phyloP scores from a whole-genome alignment of 2,888 invertebrate species.

The Drosophila peninsularis region DNA sequence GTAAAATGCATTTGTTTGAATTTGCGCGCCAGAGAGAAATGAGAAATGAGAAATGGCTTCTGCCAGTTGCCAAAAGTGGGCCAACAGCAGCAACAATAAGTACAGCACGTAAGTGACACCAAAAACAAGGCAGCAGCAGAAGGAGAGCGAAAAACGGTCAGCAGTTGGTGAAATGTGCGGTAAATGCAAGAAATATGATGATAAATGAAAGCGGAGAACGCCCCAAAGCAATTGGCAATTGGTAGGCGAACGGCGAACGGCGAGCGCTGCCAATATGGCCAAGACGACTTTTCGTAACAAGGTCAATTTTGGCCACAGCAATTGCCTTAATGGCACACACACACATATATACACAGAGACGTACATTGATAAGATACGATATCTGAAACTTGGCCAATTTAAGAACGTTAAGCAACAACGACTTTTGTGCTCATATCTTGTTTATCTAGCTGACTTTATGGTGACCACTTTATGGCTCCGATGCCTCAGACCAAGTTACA shows the following conservation, averaged over 20 bases:
- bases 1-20: constrained; percentile 76
- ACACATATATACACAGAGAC: constrained; percentile 15
- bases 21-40: constrained; percentile 59
- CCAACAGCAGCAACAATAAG: constrained; percentile 30
- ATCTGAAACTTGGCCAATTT: constrained; percentile 25
- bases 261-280: constrained; percentile 29
- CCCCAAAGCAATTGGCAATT: constrained; percentile 24
- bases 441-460: constrained; percentile 40
- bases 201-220: constrained; percentile 64
- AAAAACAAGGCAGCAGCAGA: constrained; percentile 19
- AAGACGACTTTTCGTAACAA: constrained; percentile 40
- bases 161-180: constrained; percentile 68
- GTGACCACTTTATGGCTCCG: constrained; percentile 1
- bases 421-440: constrained; percentile 34
- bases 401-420: constrained; percentile 29
- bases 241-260: constrained; percentile 14
- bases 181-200: constrained; percentile 72
- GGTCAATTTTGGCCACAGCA: constrained; percentile 44
- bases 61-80: constrained; percentile 65
- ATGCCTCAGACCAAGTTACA: constrained; percentile 13
- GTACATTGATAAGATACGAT: constrained; percentile 49
- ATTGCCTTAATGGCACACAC: constrained; percentile 42
- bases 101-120: constrained; percentile 48
- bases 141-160: constrained; percentile 31
- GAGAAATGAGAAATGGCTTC: constrained; percentile 51